A percentile compares a stretch with the other conserved stretches of the same genome.
phyloP scores from a whole-genome alignment of 2,797 vertebrate species.

The Urophycis tenuis region DNA sequence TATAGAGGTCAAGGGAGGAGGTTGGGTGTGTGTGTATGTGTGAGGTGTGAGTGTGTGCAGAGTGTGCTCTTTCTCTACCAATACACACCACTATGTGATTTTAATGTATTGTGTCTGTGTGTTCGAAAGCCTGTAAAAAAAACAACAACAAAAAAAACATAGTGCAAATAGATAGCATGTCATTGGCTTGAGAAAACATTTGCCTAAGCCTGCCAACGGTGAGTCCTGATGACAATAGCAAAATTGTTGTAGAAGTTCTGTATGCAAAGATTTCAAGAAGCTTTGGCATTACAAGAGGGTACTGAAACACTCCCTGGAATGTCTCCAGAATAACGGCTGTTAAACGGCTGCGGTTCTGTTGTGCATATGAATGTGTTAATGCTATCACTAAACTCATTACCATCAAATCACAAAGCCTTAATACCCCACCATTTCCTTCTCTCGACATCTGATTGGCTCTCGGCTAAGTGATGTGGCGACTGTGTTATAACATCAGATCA shows the following conservation, averaged over 20 bases:
- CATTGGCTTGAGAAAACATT: neutral
- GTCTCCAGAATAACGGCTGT: neutral
- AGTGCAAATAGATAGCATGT: neutral
- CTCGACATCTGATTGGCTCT: neutral
- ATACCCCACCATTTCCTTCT: neutral
- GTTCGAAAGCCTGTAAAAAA: neutral
- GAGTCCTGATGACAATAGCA: neutral
- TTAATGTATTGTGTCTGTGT: conserved; percentile 2
- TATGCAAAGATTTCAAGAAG: neutral
- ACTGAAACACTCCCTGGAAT: neutral
- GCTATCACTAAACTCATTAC: neutral
- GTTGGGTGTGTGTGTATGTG: neutral
- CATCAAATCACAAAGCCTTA: neutral
- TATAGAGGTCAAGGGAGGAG: neutral
- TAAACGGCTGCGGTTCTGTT: neutral
- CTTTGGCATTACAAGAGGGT: neutral
- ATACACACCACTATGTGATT: conserved; percentile 1
- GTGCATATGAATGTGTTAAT: neutral
- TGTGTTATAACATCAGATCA: neutral
- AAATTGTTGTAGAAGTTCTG: neutral
- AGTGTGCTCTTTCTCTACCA: neutral
- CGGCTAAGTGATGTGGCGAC: neutral
- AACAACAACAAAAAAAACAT: neutral
- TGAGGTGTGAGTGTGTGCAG: neutral
- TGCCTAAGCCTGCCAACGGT: neutral